These are phyloP conservation scores for Eptesicus fuscus DNA, from an alignment of 2,113 vertebrate species.

Conservation along the genomic window DNA sequence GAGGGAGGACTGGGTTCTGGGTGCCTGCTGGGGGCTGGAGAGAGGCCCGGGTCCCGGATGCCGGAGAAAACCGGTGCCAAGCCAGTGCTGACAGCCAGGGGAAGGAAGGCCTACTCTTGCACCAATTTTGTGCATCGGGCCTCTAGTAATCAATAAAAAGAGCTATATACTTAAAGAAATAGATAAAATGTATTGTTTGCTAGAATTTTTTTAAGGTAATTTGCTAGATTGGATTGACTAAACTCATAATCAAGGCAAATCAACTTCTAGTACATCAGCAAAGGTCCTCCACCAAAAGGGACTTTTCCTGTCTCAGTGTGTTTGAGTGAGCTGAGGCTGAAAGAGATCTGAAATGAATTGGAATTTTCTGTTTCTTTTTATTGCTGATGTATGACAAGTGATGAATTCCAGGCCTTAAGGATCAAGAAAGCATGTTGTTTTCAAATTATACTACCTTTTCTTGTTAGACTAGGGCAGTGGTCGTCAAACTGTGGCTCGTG, in stretches of 20 bases:
- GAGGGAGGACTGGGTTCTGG: too few relatives aligned
- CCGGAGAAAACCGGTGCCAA: too few relatives aligned
- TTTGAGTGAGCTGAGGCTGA: not conserved
- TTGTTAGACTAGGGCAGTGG: not conserved
- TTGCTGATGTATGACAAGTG: not conserved
- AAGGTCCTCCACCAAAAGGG: not conserved
- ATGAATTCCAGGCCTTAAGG: not conserved
- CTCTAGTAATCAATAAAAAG: not conserved
- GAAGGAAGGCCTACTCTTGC: too few relatives aligned
- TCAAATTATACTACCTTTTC: slow-evolving; percentile 3
- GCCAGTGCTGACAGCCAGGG: too few relatives aligned
- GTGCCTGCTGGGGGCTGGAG: too few relatives aligned
- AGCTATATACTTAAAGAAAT: not conserved
- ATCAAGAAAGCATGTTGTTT: not conserved
- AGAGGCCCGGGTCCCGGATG: too few relatives aligned
- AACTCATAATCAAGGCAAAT: not conserved
- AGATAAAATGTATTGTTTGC: slow-evolving; percentile 4
- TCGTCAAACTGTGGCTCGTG: too few relatives aligned
- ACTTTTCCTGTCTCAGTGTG: not conserved
- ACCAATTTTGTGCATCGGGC: too few relatives aligned
- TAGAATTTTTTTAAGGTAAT: not conserved
- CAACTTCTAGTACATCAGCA: not conserved
- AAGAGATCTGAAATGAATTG: not conserved
- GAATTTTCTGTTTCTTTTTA: slow-evolving; percentile 13
- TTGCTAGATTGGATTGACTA: not conserved